Percentiles rank a stretch among this genome's conserved stretches.
phyloP scores from a whole-genome alignment of 2,113 vertebrate genomes.

The Pterophyllum scalare region DNA sequence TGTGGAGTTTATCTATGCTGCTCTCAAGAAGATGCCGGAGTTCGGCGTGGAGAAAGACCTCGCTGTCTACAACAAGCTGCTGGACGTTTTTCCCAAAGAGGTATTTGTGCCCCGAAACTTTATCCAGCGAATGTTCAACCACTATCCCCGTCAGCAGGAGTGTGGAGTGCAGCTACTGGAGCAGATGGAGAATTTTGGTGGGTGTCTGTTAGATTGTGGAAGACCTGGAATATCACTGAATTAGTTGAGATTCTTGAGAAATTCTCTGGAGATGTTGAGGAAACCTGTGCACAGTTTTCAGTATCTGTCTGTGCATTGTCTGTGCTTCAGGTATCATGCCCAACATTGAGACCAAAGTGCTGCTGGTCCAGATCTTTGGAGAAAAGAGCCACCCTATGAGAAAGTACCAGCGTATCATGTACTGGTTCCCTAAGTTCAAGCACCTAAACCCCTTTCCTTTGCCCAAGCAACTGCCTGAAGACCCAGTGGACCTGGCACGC shows the following conservation, averaged over 20 bases:
- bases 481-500: conserved; percentile 83
- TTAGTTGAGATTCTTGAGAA: neutral
- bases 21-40: conserved; percentile 87
- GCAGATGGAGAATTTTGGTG: conserved; percentile 90
- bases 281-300: neutral
- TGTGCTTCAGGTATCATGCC: conserved; percentile 84
- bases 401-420: conserved; percentile 87
- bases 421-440: conserved; percentile 90
- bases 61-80: conserved; percentile 85
- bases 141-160: conserved; percentile 91
- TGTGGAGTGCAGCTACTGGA: conserved; percentile 87
- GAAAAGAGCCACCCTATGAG: conserved; percentile 85
- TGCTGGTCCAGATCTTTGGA: conserved; percentile 88
- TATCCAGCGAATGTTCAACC: conserved; percentile 88
- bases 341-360: conserved; percentile 85
- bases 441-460: conserved; percentile 85
- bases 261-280: fast-evolving
- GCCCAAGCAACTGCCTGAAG: conserved; percentile 78
- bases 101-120: conserved; percentile 85
- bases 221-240: neutral
- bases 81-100: conserved; percentile 92
- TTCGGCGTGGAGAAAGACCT: conserved; percentile 88
- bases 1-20: conserved; percentile 91
- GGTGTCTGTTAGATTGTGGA: neutral
- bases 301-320: neutral